These are phyloP conservation scores for Eunapius fragilis DNA, from an alignment of 37 sponge, comb jelly and placozoan species.

Conservation along the genomic window DNA sequence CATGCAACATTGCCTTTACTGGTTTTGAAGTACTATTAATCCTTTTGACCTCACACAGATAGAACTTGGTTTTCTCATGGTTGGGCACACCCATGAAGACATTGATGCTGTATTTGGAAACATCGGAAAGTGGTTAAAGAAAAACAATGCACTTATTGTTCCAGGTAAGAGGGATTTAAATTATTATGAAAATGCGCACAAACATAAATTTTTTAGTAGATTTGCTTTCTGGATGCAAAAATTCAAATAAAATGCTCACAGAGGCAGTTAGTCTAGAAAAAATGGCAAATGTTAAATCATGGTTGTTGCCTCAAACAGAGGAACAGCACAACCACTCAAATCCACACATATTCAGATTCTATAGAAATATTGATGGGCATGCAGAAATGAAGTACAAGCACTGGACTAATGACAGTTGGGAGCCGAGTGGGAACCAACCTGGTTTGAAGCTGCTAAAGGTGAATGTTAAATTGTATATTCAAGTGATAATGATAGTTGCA, in stretches of 20 bases:
- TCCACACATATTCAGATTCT: constrained; percentile 6
- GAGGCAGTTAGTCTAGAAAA: background rate
- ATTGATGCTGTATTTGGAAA: constrained; percentile 3
- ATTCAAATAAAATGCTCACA: background rate
- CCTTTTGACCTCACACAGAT: too few species aligned
- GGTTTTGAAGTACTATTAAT: too few species aligned
- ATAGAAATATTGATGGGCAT: background rate
- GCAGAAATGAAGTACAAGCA: constrained; percentile 22
- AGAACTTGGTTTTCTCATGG: constrained; percentile 15
- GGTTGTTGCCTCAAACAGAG: background rate
- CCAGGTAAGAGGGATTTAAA: constrained; percentile 15
- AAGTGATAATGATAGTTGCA: too few species aligned
- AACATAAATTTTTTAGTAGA: background rate
- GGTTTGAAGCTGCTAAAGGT: background rate
- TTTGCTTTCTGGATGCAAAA: too few species aligned
- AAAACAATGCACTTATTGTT: constrained; percentile 4
- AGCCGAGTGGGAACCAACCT: background rate
- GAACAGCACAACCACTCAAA: constrained; percentile 7
- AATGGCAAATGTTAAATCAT: background rate
- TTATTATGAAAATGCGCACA: background rate
- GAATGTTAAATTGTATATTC: too few species aligned
- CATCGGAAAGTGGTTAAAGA: background rate
- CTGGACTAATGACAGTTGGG: background rate
- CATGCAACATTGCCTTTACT: background rate
- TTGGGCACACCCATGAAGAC: constrained; percentile 30